Evolutionary conservation across 2,888 invertebrate species (phyloP).

Genomic region (Caradrina clavipalpis): DNA sequence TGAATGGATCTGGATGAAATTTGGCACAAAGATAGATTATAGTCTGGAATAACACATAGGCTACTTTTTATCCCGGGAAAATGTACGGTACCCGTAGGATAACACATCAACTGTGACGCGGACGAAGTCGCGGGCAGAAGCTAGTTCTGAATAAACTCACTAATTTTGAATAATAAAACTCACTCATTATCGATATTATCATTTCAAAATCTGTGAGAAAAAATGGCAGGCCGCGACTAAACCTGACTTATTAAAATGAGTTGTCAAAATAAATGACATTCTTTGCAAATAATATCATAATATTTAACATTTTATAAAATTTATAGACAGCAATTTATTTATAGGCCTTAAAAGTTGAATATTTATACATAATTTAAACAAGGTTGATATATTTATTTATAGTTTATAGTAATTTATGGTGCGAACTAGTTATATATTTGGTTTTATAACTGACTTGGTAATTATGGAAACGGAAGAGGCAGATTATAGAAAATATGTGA

Average conservation of each 20-base stretch:
- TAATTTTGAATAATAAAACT: background rate
- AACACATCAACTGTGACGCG: too few relatives aligned
- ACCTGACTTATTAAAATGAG: constrained; percentile 25
- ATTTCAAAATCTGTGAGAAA: constrained; percentile 2
- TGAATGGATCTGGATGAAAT: too few relatives aligned
- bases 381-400: constrained; percentile 48
- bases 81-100: too few relatives aligned
- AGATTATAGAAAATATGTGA: constrained; percentile 25
- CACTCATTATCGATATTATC: background rate
- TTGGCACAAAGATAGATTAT: too few relatives aligned
- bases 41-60: too few relatives aligned
- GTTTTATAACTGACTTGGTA: constrained; percentile 28
- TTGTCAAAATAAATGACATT: constrained; percentile 39
- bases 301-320: constrained; percentile 31
- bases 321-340: constrained; percentile 20
- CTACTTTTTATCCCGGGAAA: too few relatives aligned
- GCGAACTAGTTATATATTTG: constrained; percentile 45
- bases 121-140: too few relatives aligned
- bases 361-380: constrained; percentile 38
- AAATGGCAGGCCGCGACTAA: constrained; percentile 5
- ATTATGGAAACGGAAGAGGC: constrained; percentile 42
- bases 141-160: background rate
- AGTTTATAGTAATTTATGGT: constrained; percentile 44
- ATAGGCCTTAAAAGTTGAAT: constrained; percentile 23
- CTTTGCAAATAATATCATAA: constrained; percentile 32